phyloP scores from a whole-genome alignment of 2,888 invertebrate species.

The Drosophila pseudotalamancana region DNA sequence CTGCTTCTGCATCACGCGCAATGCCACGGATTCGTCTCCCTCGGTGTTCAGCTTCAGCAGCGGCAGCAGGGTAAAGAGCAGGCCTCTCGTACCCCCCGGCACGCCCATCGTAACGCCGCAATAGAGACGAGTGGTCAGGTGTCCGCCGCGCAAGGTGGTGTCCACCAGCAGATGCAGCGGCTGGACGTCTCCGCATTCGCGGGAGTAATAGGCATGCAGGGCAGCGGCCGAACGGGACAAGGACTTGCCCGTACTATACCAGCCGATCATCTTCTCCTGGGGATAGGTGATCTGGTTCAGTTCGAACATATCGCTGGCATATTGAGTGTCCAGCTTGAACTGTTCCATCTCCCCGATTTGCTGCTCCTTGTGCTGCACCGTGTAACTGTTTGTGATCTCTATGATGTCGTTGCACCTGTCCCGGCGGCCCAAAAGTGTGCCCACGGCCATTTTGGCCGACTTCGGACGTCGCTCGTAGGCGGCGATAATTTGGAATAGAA shows the following conservation, averaged over 20 bases:
- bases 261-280: slow-evolving; percentile 58
- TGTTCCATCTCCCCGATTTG: slow-evolving; percentile 26
- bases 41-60: slow-evolving; percentile 23
- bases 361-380: slow-evolving; percentile 48
- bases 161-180: slow-evolving; percentile 63
- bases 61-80: slow-evolving; percentile 56
- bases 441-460: slow-evolving; percentile 39
- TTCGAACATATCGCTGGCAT: slow-evolving; percentile 54
- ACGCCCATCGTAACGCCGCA: slow-evolving; percentile 54
- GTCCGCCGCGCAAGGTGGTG: slow-evolving; percentile 31
- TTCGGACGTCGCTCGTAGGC: slow-evolving; percentile 61
- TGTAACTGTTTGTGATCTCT: slow-evolving; percentile 58
- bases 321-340: slow-evolving; percentile 53
- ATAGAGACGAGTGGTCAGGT: slow-evolving; percentile 43
- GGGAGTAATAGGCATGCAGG: slow-evolving; percentile 48
- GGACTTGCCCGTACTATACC: slow-evolving; percentile 56
- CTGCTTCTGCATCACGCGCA: slow-evolving; percentile 51
- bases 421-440: slow-evolving; percentile 56
- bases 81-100: slow-evolving; percentile 58
- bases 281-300: slow-evolving; percentile 50
- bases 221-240: slow-evolving; percentile 38
- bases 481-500: slow-evolving; percentile 61
- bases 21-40: slow-evolving; percentile 32
- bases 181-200: slow-evolving; percentile 37
- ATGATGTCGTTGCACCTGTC: slow-evolving; percentile 25